Base-by-base conservation (phyloP, 2,113 vertebrate species). In the Martes martes region DNA sequence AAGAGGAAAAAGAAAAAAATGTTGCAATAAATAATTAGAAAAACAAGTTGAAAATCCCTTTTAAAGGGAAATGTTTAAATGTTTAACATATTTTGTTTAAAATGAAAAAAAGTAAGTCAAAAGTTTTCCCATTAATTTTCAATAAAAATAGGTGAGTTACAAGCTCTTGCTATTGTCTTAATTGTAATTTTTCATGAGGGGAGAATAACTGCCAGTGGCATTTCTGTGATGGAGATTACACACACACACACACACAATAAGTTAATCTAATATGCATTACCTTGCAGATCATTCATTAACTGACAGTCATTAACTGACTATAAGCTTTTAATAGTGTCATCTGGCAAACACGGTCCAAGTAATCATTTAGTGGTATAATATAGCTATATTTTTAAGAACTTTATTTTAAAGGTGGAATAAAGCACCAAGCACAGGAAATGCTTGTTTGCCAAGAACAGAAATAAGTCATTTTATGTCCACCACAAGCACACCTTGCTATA, bases 361-460 rank as follows among this genome's bases (percentile, higher is more conserved):
- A 83, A 85, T 85, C 57, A 85, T 61, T 90, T 96, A 88, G 45
- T 65, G 39, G 2, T n/a, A 88, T 90, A 57, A 47, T 86, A 69
- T 18, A 95, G 57, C 69, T 86, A 78, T 15, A 94, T 73, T 97
- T 95, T 95, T 86, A 97, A 94, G 65, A 95, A 85, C 33, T 97
- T 88, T 83, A 76, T 45, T 96, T 94, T 91, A 82, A 81, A 90
- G 47, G 28, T 85, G 18, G 42, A 94, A 93, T 84, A 96, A 96
- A 92, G 42, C 15, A 39, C 28, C 47, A 71, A 84, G 36, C 5
- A 36, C 59, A 85, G 59, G 47, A 94, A 94, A 94, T 94, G 47
- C 88, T 65, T 96, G 69, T 92, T 97, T 98, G 65, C 28, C 76
- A 89, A 97, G 91, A 94, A 94, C 57, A 97, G 76, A 95, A 92